phyloP scores from a whole-genome alignment of 2,888 invertebrate genomes.

The Brachycybe producta region DNA sequence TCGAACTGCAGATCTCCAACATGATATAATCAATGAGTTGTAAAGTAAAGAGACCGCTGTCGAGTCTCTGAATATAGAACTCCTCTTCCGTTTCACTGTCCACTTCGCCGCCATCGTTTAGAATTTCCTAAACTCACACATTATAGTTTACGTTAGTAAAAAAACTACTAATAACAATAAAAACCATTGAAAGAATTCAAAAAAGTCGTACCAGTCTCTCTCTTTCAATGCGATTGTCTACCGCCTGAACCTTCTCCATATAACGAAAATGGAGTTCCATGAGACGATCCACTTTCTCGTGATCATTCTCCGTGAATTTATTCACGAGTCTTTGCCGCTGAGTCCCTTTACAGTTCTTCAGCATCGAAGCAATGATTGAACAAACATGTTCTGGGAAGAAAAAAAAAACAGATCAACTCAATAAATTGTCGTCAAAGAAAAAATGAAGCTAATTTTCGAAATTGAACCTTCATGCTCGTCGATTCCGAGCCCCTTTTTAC shows the following conservation, averaged over 20 bases:
- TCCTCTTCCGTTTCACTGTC: conserved; percentile 70
- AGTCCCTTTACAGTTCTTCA: conserved; percentile 79
- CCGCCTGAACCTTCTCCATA: conserved; percentile 74
- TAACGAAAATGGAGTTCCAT: conserved; percentile 96
- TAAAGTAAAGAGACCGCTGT: conserved; percentile 89
- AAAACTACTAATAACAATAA: no score
- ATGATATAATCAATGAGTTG: conserved; percentile 79
- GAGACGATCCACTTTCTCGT: conserved; percentile 92
- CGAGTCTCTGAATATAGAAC: conserved; percentile 73
- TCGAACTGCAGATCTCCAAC: conserved; percentile 38
- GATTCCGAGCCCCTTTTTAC: conserved; percentile 44
- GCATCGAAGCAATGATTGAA: conserved; percentile 83
- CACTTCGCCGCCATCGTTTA: conserved; percentile 30
- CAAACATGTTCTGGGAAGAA: conserved; percentile 68
- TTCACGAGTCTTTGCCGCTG: conserved; percentile 79
- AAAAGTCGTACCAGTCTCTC: conserved; percentile 29
- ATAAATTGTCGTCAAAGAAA: neutral
- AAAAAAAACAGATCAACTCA: neutral
- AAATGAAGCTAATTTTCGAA: neutral
- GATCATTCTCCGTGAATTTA: conserved; percentile 96
- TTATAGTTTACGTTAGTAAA: conserved; percentile 1
- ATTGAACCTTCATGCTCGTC: conserved; percentile 72
- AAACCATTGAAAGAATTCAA: neutral
- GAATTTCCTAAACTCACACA: conserved; percentile 27
- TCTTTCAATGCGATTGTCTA: conserved; percentile 60